These are phyloP conservation scores for Triplophysa bombifrons DNA, from an alignment of 2,797 vertebrate species.

Conservation along the genomic window DNA sequence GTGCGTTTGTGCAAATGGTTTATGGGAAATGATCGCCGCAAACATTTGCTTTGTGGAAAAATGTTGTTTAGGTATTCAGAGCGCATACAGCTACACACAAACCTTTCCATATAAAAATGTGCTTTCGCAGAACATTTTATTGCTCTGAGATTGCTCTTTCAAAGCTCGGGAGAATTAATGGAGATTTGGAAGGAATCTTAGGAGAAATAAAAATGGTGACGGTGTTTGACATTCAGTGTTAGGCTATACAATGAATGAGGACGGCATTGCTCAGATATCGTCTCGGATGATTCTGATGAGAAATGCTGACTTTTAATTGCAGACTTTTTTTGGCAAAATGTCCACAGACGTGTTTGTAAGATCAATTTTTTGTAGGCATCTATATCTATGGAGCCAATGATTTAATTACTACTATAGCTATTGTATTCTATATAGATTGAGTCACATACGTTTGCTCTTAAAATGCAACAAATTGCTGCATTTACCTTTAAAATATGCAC, in stretches of 20 bases:
- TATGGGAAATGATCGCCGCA: constrained; percentile 20
- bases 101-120: not conserved
- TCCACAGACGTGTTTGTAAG: not conserved
- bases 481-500: too few species aligned
- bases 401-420: too few species aligned
- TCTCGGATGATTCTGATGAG: not conserved
- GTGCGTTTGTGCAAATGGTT: constrained; percentile 54
- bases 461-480: too few species aligned
- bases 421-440: too few species aligned
- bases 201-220: not conserved
- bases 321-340: not conserved
- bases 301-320: constrained; percentile 2
- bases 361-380: too few species aligned
- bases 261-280: not conserved
- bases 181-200: not conserved
- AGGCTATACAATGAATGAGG: not conserved
- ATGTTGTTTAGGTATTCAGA: constrained; percentile 5
- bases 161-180: not conserved
- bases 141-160: not conserved
- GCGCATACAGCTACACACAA: not conserved
- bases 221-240: not conserved
- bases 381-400: too few species aligned
- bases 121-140: constrained; percentile 10
- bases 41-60: constrained; percentile 5
- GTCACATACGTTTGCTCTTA: too few species aligned